Percentiles rank a stretch among this genome's conserved stretches.
phyloP scores from a whole-genome alignment of 2,113 vertebrate species.

The Taxidea taxus region DNA sequence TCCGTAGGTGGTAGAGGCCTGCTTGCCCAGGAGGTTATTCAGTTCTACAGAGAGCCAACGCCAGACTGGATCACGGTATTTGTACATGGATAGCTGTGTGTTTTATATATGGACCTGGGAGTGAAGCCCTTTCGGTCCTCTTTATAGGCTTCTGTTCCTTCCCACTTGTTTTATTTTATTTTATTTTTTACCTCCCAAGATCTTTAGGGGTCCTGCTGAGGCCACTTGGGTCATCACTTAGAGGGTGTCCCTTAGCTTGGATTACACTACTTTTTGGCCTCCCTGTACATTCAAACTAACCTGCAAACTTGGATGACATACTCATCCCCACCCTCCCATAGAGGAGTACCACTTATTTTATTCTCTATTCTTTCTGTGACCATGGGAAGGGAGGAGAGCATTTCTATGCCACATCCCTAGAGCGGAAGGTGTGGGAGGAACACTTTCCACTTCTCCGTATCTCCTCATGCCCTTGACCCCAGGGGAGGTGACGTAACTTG shows the following conservation, averaged over 20 bases:
- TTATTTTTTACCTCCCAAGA: background rate
- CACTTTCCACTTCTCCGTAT: background rate
- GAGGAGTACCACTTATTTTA: background rate
- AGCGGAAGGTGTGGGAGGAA: background rate
- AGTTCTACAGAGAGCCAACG: background rate
- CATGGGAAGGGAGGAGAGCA: background rate
- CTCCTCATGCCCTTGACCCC: background rate
- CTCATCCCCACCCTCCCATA: fast-evolving
- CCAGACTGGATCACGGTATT: background rate
- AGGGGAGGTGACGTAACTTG: background rate
- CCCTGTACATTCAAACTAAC: background rate
- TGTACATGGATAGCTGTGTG: background rate
- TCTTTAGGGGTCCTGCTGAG: background rate
- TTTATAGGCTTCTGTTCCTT: background rate
- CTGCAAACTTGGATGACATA: background rate
- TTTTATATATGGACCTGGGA: background rate
- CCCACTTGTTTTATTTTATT: background rate
- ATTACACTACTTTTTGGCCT: background rate
- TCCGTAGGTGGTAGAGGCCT: background rate
- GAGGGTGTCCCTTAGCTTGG: background rate
- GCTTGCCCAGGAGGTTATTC: background rate
- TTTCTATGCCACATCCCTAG: background rate
- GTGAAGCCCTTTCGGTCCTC: background rate
- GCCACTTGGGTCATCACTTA: background rate
- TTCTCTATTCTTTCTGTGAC: background rate